Conservation (phyloP, 2,797 vertebrate species). For the Champsocephalus gunnari region DNA sequence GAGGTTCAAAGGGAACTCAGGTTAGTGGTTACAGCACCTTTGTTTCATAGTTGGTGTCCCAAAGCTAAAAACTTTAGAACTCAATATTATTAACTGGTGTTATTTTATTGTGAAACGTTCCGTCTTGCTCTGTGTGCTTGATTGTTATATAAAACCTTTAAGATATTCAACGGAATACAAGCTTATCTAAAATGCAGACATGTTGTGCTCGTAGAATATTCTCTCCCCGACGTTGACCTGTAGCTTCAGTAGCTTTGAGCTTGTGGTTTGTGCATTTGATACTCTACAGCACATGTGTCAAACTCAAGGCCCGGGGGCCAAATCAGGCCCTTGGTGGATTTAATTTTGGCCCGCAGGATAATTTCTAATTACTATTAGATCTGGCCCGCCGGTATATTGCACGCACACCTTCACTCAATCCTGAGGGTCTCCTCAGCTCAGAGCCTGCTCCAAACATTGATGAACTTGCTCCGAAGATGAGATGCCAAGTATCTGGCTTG, state of each 20-base stretch:
- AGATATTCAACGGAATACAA: conserved; percentile 4
- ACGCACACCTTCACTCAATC: too few relatives aligned
- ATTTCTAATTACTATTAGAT: too few relatives aligned
- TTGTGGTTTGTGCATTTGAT: background rate
- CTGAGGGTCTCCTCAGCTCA: too few relatives aligned
- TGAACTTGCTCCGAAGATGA: too few relatives aligned
- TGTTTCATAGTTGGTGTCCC: conserved; percentile 45
- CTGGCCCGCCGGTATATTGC: too few relatives aligned
- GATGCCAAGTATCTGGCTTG: too few relatives aligned
- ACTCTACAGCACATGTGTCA: background rate
- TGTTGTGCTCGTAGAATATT: conserved; percentile 24
- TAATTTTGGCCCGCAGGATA: too few relatives aligned
- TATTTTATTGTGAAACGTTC: conserved; percentile 33
- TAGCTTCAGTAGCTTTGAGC: background rate
- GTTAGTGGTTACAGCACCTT: conserved; percentile 23
- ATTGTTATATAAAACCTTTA: background rate
- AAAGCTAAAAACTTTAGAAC: conserved; percentile 26
- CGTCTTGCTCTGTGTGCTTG: background rate
- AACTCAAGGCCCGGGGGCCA: too few relatives aligned
- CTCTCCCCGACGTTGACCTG: conserved; percentile 1
- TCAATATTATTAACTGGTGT: conserved; percentile 46
- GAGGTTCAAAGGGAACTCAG: conserved; percentile 53
- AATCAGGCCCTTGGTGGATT: too few relatives aligned
- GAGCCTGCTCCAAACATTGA: too few relatives aligned
- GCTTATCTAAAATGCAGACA: background rate